These are phyloP conservation scores for Dascillus cervinus DNA, from an alignment of 2,888 invertebrate species.

Conservation along the genomic window DNA sequence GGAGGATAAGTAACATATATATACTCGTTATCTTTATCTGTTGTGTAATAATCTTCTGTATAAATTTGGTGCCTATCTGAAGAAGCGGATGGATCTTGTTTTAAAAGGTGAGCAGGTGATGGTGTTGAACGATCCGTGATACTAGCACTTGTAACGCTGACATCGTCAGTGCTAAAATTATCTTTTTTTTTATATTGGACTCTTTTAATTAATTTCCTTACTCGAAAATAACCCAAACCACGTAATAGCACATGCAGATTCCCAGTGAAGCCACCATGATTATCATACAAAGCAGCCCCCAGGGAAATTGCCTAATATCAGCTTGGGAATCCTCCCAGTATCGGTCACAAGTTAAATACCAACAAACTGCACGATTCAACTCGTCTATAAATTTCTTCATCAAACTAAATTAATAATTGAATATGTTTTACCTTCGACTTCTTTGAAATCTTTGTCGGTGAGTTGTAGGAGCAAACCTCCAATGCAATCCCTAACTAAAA, in stretches of 20 bases:
- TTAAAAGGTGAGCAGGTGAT: conserved; percentile 52
- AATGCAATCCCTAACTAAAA: conserved; percentile 74
- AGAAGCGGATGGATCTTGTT: conserved; percentile 36
- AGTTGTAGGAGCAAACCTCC: conserved; percentile 72
- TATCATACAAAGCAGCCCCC: conserved; percentile 70
- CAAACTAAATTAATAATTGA: no score
- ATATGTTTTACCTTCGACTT: conserved; percentile 68
- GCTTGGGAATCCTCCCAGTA: conserved; percentile 82
- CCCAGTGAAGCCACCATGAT: conserved; percentile 75
- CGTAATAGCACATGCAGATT: conserved; percentile 84
- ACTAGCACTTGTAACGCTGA: conserved; percentile 59
- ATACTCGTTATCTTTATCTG: conserved; percentile 61
- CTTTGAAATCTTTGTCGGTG: conserved; percentile 75
- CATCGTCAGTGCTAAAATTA: conserved; percentile 59
- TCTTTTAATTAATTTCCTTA: no score
- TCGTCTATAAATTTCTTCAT: conserved; percentile 55
- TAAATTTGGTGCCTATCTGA: conserved; percentile 37
- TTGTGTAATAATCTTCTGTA: conserved; percentile 42
- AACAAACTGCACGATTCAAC: conserved; percentile 82
- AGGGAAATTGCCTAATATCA: conserved; percentile 69
- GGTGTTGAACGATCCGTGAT: conserved; percentile 61
- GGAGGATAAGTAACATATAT: conserved; percentile 85
- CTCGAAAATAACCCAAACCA: conserved; percentile 90
- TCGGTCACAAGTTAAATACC: conserved; percentile 86
- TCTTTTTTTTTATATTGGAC: background rate